Conservation (phyloP, 2,888 invertebrate species). For the Scelioninae gen. 1 region DNA sequence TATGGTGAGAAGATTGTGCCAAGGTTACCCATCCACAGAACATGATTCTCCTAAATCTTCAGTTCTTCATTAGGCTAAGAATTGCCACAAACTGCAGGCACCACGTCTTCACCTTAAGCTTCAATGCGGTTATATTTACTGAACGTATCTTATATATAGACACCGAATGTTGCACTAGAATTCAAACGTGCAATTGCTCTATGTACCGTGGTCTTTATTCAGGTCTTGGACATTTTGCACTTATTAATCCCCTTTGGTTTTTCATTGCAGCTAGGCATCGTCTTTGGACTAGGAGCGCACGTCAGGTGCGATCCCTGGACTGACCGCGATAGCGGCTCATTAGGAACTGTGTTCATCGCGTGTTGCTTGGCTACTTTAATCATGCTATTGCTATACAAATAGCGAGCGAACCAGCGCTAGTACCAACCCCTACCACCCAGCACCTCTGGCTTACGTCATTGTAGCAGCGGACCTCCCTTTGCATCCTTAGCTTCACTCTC, state of each 20-base stretch:
- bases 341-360: constrained; percentile 80
- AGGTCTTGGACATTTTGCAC: constrained; percentile 6
- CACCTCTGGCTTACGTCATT: constrained; percentile 51
- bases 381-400: constrained; percentile 60
- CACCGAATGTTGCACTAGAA: constrained; percentile 25
- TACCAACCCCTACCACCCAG: constrained; percentile 58
- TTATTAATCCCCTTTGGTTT: neutral
- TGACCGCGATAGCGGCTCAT: constrained; percentile 76
- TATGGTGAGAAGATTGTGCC: too few relatives aligned
- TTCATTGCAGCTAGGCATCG: constrained; percentile 7
- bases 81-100: neutral
- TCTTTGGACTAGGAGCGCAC: constrained; percentile 4
- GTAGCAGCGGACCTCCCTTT: constrained; percentile 52
- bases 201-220: too few relatives aligned
- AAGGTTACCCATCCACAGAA: too few relatives aligned
- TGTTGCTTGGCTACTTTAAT: constrained; percentile 82
- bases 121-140: constrained; percentile 26
- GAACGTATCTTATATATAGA: constrained; percentile 18
- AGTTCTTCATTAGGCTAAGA: neutral
- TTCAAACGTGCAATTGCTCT: neutral
- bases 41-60: neutral
- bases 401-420: constrained; percentile 40
- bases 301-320: constrained; percentile 40
- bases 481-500: too few relatives aligned
- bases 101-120: constrained; percentile 54